Percentiles rank a stretch among this genome's conserved stretches.
These are phyloP conservation scores for Prionailurus viverrinus DNA, from an alignment of 2,113 vertebrate species.

Conservation along the genomic window DNA sequence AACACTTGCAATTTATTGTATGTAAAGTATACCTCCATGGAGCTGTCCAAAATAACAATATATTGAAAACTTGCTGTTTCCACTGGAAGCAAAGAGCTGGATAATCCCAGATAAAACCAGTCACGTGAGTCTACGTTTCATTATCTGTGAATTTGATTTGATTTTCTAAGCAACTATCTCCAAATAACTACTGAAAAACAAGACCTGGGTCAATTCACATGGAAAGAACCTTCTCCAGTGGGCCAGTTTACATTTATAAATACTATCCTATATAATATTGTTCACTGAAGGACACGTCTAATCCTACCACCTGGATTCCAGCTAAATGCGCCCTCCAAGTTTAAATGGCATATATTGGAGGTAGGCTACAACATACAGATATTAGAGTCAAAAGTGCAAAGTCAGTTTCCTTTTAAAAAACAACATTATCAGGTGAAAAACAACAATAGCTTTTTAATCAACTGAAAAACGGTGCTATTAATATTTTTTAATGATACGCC, in stretches of 20 bases:
- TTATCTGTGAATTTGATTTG: not conserved
- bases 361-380: not conserved
- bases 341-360: not conserved
- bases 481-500: not conserved
- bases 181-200: not conserved
- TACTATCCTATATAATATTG: not conserved
- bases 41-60: not conserved
- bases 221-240: not conserved
- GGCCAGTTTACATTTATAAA: not conserved
- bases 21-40: not conserved
- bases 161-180: not conserved
- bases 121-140: not conserved
- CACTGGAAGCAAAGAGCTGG: not conserved
- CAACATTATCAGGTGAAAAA: not conserved
- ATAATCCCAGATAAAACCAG: not conserved
- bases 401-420: not conserved
- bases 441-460: not conserved
- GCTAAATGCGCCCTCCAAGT: not conserved
- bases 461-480: not conserved
- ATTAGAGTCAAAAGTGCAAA: not conserved
- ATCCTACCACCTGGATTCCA: not conserved
- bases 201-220: not conserved
- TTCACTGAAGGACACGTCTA: not conserved
- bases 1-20: not conserved
- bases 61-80: not conserved